These are phyloP conservation scores for Drosophila littoralis DNA, from an alignment of 1,140 invertebrate genomes.

Conservation along the genomic window DNA sequence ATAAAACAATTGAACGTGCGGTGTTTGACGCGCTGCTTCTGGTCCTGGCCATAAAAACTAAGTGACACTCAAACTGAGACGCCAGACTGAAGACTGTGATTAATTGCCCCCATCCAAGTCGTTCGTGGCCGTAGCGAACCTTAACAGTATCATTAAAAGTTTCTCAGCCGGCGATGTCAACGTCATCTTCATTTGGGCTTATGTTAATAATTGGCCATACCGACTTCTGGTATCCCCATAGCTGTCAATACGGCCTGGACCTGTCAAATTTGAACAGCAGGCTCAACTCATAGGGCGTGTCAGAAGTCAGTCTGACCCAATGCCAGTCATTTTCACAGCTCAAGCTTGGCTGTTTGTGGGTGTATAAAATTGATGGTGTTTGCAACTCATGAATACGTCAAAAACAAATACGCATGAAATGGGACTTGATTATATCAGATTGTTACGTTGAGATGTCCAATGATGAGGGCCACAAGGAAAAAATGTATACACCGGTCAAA, in stretches of 20 bases:
- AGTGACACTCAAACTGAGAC: conserved; percentile 64
- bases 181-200: conserved; percentile 80
- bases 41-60: conserved; percentile 63
- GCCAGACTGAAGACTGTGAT: conserved; percentile 58
- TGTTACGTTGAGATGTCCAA: conserved; percentile 5
- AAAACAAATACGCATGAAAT: conserved; percentile 72
- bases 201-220: conserved; percentile 75
- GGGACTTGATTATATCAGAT: conserved; percentile 69
- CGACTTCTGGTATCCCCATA: conserved; percentile 19
- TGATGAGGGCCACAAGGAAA: conserved; percentile 23
- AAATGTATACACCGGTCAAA: conserved; percentile 22
- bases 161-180: conserved; percentile 58
- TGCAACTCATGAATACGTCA: conserved; percentile 73
- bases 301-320: conserved; percentile 44
- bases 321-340: conserved; percentile 32
- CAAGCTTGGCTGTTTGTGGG: neutral
- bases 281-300: conserved; percentile 29
- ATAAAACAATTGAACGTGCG: conserved; percentile 79
- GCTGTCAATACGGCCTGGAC: conserved; percentile 60
- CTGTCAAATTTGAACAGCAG: conserved; percentile 45
- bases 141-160: conserved; percentile 77
- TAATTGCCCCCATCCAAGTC: conserved; percentile 64
- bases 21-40: conserved; percentile 37
- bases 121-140: conserved; percentile 32
- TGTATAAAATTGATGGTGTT: conserved; percentile 69